Evolutionary conservation across 2,888 invertebrate genomes (phyloP).

Genomic region (Drosophila kanekoi): DNA sequence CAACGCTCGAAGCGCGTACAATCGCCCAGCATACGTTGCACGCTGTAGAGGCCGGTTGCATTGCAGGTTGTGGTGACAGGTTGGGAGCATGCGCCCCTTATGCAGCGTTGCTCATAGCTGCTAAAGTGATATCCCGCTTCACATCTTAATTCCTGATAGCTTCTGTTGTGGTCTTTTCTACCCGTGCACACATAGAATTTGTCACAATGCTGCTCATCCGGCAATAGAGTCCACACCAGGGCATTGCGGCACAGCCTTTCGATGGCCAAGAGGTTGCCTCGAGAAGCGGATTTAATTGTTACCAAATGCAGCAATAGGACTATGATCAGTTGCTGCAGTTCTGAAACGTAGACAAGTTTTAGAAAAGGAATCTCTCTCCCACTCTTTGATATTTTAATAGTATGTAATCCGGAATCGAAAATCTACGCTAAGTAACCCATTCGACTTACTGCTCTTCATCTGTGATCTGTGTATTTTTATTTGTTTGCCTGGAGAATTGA

Average conservation of each 20-base stretch:
- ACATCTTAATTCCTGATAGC: constrained; percentile 21
- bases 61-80: neutral
- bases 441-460: constrained; percentile 32
- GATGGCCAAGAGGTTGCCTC: neutral
- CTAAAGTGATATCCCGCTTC: constrained; percentile 6
- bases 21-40: constrained; percentile 14
- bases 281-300: neutral
- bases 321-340: constrained; percentile 1
- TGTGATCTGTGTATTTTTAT: constrained; percentile 14
- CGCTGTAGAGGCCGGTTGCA: constrained; percentile 1
- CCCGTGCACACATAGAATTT: constrained; percentile 67
- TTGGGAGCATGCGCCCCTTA: constrained; percentile 3
- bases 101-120: constrained; percentile 7
- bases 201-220: constrained; percentile 53
- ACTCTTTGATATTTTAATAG: neutral
- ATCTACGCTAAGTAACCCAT: neutral
- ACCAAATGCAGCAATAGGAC: constrained; percentile 11
- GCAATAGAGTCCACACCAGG: constrained; percentile 40
- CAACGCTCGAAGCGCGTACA: constrained; percentile 23
- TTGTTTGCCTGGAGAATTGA: constrained; percentile 6
- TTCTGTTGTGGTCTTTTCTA: constrained; percentile 1
- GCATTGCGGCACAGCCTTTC: constrained; percentile 9
- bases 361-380: neutral
- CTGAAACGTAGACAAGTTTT: constrained; percentile 3
- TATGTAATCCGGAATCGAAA: neutral